These are phyloP conservation scores for Drosophila melanocephala DNA, from an alignment of 2,888 invertebrate species.

Conservation along the genomic window DNA sequence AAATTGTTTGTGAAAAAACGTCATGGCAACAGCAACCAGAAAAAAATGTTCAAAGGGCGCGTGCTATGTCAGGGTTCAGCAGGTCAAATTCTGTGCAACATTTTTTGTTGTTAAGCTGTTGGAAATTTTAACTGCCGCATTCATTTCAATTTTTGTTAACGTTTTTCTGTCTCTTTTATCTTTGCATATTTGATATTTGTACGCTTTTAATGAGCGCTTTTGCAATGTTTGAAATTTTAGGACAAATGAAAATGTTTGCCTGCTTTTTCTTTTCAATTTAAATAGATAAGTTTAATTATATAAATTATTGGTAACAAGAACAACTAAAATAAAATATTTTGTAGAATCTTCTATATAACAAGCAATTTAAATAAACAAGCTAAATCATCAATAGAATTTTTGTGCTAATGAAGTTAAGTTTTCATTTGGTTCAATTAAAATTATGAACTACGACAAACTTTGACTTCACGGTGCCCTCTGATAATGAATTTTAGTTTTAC, in stretches of 20 bases:
- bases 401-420: constrained; percentile 16
- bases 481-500: constrained; percentile 42
- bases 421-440: constrained; percentile 1
- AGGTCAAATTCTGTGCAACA: constrained; percentile 36
- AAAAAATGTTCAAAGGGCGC: constrained; percentile 21
- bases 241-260: background rate
- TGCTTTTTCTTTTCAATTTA: background rate
- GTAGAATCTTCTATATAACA: background rate
- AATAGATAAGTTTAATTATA: background rate
- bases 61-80: constrained; percentile 54
- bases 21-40: constrained; percentile 56
- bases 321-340: background rate
- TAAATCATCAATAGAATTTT: constrained; percentile 8
- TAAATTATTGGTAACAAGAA: background rate
- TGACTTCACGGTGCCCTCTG: constrained; percentile 16
- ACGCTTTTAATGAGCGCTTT: constrained; percentile 26
- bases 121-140: constrained; percentile 44
- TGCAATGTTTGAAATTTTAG: constrained; percentile 17
- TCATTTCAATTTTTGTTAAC: constrained; percentile 45
- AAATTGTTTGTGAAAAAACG: constrained; percentile 57
- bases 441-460: constrained; percentile 16
- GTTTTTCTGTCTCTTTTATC: background rate
- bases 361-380: background rate
- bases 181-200: constrained; percentile 2
- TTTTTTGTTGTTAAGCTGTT: constrained; percentile 34